phyloP scores from a whole-genome alignment of 2,113 vertebrate species.

The Myrmecobius fasciatus region DNA sequence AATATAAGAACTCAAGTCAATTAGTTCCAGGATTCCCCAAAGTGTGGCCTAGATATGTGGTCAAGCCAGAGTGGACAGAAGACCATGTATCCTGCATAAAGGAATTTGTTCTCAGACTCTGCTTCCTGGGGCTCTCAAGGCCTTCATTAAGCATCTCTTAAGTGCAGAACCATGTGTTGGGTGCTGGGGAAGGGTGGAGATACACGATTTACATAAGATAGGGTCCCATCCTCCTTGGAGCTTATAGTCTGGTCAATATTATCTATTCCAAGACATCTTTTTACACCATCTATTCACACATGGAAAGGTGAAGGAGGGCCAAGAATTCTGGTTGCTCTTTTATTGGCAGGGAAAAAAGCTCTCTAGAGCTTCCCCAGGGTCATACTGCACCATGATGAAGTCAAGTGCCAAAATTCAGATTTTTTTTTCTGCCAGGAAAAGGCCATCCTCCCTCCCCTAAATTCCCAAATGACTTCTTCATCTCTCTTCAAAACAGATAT shows the following conservation, averaged over 20 bases:
- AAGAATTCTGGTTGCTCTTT: neutral
- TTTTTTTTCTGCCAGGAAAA: neutral
- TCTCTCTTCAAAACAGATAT: neutral
- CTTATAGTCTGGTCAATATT: neutral
- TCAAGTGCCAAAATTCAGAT: constrained; percentile 5
- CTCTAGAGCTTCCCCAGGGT: neutral
- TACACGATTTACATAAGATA: neutral
- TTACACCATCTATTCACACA: neutral
- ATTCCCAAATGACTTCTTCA: neutral
- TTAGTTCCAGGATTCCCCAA: neutral
- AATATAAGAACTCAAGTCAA: neutral
- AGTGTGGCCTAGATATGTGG: neutral
- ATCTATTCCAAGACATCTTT: neutral
- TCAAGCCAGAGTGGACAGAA: neutral
- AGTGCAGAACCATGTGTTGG: neutral
- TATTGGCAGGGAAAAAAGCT: neutral
- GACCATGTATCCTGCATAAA: neutral
- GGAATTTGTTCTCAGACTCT: too few relatives aligned
- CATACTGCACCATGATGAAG: neutral
- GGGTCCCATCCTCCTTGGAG: neutral
- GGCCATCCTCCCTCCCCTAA: neutral
- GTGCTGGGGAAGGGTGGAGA: neutral
- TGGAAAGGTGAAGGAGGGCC: neutral
- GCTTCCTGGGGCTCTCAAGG: neutral
- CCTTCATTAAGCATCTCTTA: neutral